phyloP scores from a whole-genome alignment of 2,113 vertebrate species.

The Prunella fulvescens region DNA sequence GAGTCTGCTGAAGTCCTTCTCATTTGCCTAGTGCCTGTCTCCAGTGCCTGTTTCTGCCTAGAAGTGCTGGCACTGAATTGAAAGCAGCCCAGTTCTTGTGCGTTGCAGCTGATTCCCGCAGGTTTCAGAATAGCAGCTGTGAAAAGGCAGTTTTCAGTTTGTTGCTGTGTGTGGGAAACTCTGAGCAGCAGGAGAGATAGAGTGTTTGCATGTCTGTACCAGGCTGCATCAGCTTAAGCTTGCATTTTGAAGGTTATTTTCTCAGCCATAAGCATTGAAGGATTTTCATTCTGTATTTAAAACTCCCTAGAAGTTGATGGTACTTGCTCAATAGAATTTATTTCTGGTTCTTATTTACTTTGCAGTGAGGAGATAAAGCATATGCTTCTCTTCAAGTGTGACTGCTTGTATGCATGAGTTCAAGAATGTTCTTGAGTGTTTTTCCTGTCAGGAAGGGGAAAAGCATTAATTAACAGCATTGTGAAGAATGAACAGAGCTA shows the following conservation, averaged over 20 bases:
- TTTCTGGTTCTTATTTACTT: slow-evolving; percentile 37
- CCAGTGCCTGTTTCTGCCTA: not conserved
- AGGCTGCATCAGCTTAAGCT: slow-evolving; percentile 10
- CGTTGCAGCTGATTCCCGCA: not conserved
- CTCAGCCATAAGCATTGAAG: not conserved
- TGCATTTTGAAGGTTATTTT: slow-evolving; percentile 24
- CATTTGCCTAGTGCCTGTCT: not conserved
- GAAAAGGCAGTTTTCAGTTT: slow-evolving; percentile 46
- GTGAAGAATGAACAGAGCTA: not conserved
- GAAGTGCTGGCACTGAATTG: not conserved
- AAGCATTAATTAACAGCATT: not conserved
- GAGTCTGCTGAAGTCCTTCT: not conserved
- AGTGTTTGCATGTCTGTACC: not conserved
- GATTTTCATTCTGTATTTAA: not conserved
- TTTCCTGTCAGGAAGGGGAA: slow-evolving; percentile 22
- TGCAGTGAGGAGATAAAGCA: not conserved
- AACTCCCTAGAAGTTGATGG: slow-evolving; percentile 1
- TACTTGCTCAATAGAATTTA: not conserved
- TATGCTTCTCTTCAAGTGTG: slow-evolving; percentile 6
- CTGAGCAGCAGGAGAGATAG: slow-evolving; percentile 20
- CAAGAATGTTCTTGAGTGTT: slow-evolving; percentile 13
- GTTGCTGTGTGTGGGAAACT: slow-evolving; percentile 35
- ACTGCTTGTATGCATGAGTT: not conserved
- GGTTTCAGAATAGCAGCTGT: slow-evolving; percentile 50
- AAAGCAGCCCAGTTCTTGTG: not conserved